Evolutionary conservation across 2,888 invertebrate species (phyloP), one percentile per base, ranked within the genome.

Genomic region (Sympetrum striolatum): DNA sequence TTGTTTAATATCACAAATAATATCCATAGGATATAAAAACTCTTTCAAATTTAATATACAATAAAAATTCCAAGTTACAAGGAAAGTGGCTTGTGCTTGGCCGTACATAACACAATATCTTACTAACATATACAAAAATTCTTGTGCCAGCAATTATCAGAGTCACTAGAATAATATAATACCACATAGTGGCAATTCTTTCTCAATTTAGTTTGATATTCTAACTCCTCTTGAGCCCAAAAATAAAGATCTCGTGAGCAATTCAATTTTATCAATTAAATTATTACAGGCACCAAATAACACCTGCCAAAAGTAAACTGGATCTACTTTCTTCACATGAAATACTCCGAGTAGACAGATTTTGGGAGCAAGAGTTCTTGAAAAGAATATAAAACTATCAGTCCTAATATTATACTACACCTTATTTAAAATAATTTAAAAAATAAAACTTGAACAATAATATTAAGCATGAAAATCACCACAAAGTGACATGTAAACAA

Each of bases 1-100:
- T 86, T 86, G n/a, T 86, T 86, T 86, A 86, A 86, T 86, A 86
- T 86, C 86, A 86, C 86, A 86, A 86, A 37, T 86, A 86, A 86
- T 86, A 86, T 86, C 86, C 86, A 86, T 86, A 86, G 86, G 86
- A 86, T 86, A 86, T 64, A 86, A 86, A 73, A 31, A 25, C 31
- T 64, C 64, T 86, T 37, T 39, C 86, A 60, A 73, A n/a, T 86
- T 86, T 86, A 86, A 86, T 60, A 86, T 86, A 86, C 86, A 86
- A 37, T 86, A 86, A 86, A 64, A 86, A 60, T 73, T 73, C 60
- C 86, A 86, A 86, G 86, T 64, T 60, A 86, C 86, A 86, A 86
- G 58, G 37, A 37, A 31, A 60, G 58, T 86, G 86, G 64, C 86
- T 86, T 86, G 86, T 58, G n/a, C 48, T 86, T 64, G 60, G 39